These are phyloP conservation scores for Drymodes brunneopygia DNA, from an alignment of 2,113 vertebrate genomes.

Conservation along the genomic window DNA sequence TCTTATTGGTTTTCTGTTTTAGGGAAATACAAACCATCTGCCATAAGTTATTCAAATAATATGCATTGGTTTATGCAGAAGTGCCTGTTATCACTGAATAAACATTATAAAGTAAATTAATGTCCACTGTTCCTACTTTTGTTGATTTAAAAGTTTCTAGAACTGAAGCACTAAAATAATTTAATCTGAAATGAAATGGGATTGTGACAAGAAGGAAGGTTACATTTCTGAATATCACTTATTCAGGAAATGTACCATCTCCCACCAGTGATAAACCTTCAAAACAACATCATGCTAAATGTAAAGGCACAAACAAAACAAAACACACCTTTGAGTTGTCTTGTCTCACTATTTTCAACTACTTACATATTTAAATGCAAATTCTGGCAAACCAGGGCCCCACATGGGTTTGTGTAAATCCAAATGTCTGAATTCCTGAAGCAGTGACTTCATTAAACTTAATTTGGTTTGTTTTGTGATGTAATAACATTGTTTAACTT, in stretches of 20 bases:
- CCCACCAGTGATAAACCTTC: background rate
- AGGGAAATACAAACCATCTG: background rate
- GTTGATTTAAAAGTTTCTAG: background rate
- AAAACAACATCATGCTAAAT: background rate
- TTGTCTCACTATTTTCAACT: background rate
- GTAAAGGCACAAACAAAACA: background rate
- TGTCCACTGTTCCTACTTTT: background rate
- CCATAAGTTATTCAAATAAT: background rate
- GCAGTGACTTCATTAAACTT: background rate
- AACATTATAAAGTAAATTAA: background rate
- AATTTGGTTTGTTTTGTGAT: background rate
- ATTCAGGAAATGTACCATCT: background rate
- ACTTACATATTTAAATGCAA: background rate
- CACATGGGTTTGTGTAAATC: background rate
- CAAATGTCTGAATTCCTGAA: background rate
- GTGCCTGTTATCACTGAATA: background rate
- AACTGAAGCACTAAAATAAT: background rate
- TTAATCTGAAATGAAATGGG: background rate
- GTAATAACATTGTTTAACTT: background rate
- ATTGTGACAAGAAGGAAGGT: background rate
- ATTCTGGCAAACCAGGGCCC: background rate
- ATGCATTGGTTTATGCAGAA: background rate
- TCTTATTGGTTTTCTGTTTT: background rate
- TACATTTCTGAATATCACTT: background rate
- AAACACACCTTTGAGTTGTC: background rate